Base-by-base conservation (phyloP, 2,888 invertebrate genomes). In the Saturnia japonica region DNA sequence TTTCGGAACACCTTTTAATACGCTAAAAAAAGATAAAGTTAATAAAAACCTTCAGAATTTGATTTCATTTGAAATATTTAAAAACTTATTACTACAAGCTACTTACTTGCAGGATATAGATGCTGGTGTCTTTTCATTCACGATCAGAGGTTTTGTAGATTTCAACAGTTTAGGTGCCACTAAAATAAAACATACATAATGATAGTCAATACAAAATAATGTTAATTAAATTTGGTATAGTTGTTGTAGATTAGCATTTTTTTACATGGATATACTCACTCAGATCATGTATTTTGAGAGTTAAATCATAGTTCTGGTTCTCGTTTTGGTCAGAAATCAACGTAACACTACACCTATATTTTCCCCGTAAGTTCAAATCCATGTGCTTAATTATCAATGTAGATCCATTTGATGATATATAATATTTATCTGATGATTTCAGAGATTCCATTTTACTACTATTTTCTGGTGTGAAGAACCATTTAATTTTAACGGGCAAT, bases 311-410 rank as follows among this genome's bases (percentile, higher is more conserved):
- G 14, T 68, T 67, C 57, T 66, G 54, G 28, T 71, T 73, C 42
- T 73, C 67, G 28, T 62, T 68, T 16, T 64, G 54, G 45, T 76
- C 72, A 25, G 69, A 51, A 25, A 45, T 57, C 19, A 77, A 70
- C 12, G 67, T 67, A 8, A 71, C 76, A 69, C 68, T 71, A 42
- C 76, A 77, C 7, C 68, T 74, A 14, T 74, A 77, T 67, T 64
- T 72, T 47, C 74, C 76, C 28, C 68, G 68, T 34, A 68, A 47
- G 7, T 70, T 70, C 45, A 74, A 57, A 66, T 72, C 70, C 42
- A 71, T 68, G 6, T 71, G 71, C 1, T 34, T 22, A 1, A 75
- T 72, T 12, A 28, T 22, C 66, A 77, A 72, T 12, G 22, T 57
- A 6, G 60, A 66, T 67, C n/a, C 67, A 25, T 73, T 67, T 12